Evolutionary conservation across 1,140 invertebrate species (phyloP).

Genomic region (Drosophila parabipectinata): DNA sequence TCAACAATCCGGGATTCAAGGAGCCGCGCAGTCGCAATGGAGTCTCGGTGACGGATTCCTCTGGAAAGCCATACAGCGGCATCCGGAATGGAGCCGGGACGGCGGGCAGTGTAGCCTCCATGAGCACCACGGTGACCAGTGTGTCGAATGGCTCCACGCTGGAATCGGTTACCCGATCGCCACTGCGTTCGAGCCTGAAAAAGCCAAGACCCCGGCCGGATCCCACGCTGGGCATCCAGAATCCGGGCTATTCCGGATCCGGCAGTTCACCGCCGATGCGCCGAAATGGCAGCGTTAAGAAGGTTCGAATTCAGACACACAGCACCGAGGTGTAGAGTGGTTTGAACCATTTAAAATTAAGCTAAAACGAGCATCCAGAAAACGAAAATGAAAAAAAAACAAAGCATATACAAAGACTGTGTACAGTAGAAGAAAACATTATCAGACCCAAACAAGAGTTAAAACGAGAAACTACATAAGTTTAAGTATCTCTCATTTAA

Average conservation of each 20-base stretch:
- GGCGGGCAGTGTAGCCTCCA: constrained; percentile 89
- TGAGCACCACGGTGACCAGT: constrained; percentile 89
- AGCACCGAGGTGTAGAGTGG: constrained; percentile 90
- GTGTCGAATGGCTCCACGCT: constrained; percentile 87
- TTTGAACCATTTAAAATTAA: constrained; percentile 33
- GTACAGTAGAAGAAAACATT: constrained; percentile 69
- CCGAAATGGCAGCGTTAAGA: constrained; percentile 93
- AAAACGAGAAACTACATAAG: constrained; percentile 21
- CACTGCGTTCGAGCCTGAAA: constrained; percentile 92
- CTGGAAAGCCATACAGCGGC: constrained; percentile 91
- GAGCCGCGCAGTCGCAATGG: constrained; percentile 88
- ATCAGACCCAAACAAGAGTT: constrained; percentile 27
- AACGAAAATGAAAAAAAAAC: constrained; percentile 44
- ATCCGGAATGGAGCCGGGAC: constrained; percentile 87
- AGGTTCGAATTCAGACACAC: constrained; percentile 94
- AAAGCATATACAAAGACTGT: constrained; percentile 74
- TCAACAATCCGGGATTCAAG: constrained; percentile 93
- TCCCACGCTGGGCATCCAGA: constrained; percentile 91
- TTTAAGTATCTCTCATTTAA: constrained; percentile 39
- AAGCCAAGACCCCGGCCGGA: constrained; percentile 88
- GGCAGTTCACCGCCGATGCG: constrained; percentile 90
- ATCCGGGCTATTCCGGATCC: constrained; percentile 89
- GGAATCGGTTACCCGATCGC: constrained; percentile 88
- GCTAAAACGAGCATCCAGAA: constrained; percentile 39
- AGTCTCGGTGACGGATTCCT: constrained; percentile 92